Conservation (phyloP, 2,113 vertebrate genomes). For the Bubo scandiacus region DNA sequence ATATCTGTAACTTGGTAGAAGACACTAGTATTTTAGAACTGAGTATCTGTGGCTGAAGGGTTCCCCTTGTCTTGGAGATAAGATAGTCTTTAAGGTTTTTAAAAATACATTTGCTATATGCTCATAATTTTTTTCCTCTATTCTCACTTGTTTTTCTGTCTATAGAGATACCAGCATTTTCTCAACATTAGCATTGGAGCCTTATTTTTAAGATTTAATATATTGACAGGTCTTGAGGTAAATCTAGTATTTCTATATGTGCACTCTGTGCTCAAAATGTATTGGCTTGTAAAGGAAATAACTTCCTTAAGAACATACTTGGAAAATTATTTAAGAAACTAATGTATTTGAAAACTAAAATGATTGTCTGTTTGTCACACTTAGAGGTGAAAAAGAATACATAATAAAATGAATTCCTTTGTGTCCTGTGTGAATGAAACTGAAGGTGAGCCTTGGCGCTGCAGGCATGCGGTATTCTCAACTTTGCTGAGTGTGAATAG, state of each 20-base stretch:
- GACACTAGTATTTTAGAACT: not conserved
- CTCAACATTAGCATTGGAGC: not conserved
- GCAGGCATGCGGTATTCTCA: not conserved
- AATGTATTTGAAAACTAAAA: not conserved
- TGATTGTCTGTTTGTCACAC: not conserved
- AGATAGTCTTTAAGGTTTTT: not conserved
- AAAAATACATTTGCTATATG: not conserved
- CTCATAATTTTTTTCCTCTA: not conserved
- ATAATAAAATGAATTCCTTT: not conserved
- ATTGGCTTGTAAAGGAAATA: not conserved
- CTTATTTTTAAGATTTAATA: not conserved
- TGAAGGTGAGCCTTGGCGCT: not conserved
- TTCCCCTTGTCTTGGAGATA: not conserved
- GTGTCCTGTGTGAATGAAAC: not conserved
- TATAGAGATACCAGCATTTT: not conserved
- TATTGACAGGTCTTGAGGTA: not conserved
- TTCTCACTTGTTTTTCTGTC: not conserved
- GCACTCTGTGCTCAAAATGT: not conserved
- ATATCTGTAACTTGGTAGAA: not conserved
- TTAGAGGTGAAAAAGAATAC: not conserved
- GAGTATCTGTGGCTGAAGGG: not conserved
- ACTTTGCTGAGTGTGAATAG: fast-evolving
- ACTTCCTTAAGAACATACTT: not conserved
- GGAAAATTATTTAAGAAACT: not conserved
- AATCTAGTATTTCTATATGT: not conserved